Base-by-base conservation (phyloP, 92 coral and sea anemone genomes). In the Phenganax subtilis region DNA sequence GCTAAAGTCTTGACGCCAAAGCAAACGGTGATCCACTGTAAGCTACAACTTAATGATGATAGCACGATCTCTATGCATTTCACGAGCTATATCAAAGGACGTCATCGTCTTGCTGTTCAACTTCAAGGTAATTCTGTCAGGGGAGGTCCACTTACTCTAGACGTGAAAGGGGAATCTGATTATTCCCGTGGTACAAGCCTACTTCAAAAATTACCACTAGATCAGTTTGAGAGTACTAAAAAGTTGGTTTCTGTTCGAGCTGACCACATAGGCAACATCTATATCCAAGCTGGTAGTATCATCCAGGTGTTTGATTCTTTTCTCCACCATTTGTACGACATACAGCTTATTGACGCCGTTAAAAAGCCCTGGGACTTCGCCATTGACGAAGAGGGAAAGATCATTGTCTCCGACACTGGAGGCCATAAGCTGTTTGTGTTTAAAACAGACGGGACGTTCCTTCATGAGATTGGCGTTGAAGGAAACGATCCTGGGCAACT, bases 61-160 rank as follows among this genome's bases (percentile, higher is more conserved):
- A 69, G 66, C 20, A 28, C 81, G 57, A 51, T 76, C 20, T 58
- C 69, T 25, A 69, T 76, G 64, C 69, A 76, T 59, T 76, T 76
- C 57, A 28, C 29, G 3, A 76, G 81, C 37, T 76, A 57, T 29
- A 76, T 76, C 8, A 10, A 28, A 30, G 81, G 81, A 28, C 81
- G 81, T 12, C 81, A 76, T 59, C 81, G 81, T 44, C 16, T 76
- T 53, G 81, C 81, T 29, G 81, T 76, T 29, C 70, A 64, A 31
- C 53, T 76, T 27, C 55, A 64, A 5, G 81, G 56, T 3, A 76
- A 59, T 44, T 61, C 53, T 28, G 54, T 76, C 27, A 67, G 81
- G 31, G 81, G 81, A n/a, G 60, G 81, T 44, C 81, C 81, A 57
- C 17, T 57, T 29, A 57, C 69, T 31, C 53, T 76, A 25, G 70